A percentile compares a stretch with the other conserved stretches of the same genome.
These are phyloP conservation scores for Podargus strigoides DNA, from an alignment of 2,797 vertebrate species.

Conservation along the genomic window DNA sequence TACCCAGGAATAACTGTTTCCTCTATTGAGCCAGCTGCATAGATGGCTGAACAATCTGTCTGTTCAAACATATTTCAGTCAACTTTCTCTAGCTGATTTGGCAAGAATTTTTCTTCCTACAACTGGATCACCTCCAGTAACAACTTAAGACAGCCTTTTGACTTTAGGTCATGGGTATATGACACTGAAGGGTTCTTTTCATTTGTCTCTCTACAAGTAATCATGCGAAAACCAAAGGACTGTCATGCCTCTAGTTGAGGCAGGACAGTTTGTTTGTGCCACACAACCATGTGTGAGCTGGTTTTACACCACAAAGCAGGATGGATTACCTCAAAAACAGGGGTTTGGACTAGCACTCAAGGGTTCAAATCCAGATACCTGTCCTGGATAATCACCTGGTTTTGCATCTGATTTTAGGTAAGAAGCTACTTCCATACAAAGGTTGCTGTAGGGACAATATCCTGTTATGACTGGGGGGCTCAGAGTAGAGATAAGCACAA, in stretches of 20 bases:
- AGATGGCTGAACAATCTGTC: constrained; percentile 50
- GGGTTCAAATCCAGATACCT: neutral
- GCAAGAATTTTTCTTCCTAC: constrained; percentile 29
- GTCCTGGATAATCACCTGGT: neutral
- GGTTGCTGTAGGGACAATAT: neutral
- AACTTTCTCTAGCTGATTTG: constrained; percentile 43
- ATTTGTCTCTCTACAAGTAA: neutral
- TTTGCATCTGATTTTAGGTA: neutral
- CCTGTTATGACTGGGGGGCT: neutral
- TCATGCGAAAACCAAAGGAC: neutral
- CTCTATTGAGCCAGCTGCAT: constrained; percentile 25
- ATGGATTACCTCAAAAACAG: neutral
- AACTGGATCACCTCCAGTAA: constrained; percentile 50
- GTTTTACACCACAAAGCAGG: neutral
- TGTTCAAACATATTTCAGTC: constrained; percentile 38
- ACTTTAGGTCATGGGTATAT: constrained; percentile 3
- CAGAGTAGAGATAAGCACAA: neutral
- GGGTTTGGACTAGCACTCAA: neutral
- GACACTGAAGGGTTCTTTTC: constrained; percentile 29
- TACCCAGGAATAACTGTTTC: constrained; percentile 38
- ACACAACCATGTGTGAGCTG: neutral
- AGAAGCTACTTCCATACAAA: neutral
- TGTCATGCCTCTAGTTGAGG: neutral
- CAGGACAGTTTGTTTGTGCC: neutral
- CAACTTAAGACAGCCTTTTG: constrained; percentile 34